Percentiles rank a stretch among this genome's conserved stretches.
Evolutionary conservation across 2,797 vertebrate species (phyloP).

Genomic region (Acanthurus tractus): DNA sequence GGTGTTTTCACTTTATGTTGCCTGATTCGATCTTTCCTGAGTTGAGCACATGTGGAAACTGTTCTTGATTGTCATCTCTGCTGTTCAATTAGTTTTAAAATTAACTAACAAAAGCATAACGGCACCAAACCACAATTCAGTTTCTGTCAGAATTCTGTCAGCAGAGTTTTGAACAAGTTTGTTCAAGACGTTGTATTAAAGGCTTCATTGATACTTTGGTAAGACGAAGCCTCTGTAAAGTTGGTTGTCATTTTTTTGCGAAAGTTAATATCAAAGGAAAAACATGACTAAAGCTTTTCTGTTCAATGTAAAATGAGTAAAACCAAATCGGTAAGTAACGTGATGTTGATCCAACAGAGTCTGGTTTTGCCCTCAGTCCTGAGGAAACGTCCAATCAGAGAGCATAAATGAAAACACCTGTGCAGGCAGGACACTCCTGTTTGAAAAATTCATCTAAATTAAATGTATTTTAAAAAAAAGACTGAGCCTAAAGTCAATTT

Average conservation of each 20-base stretch:
- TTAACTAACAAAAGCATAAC: neutral
- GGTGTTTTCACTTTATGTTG: conserved; percentile 1
- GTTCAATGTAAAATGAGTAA: neutral
- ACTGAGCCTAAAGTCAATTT: neutral
- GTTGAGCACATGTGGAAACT: neutral
- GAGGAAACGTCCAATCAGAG: conserved; percentile 8
- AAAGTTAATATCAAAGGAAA: neutral
- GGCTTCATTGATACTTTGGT: no score
- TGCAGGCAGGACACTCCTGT: neutral
- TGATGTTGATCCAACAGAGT: neutral
- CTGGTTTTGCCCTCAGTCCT: neutral
- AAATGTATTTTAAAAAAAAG: neutral
- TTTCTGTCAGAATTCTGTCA: neutral
- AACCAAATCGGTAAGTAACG: neutral
- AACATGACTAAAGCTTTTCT: neutral
- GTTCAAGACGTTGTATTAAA: no score
- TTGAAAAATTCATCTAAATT: no score
- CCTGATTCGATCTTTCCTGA: conserved; percentile 4
- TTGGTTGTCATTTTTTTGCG: neutral
- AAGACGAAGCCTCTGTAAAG: no score
- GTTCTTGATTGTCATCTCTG: neutral
- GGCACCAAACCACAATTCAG: neutral
- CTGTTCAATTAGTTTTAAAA: neutral
- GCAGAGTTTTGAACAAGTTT: neutral
- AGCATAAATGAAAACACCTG: neutral